Base-by-base conservation (phyloP, 2,113 vertebrate genomes). In the Eulemur macaco region DNA sequence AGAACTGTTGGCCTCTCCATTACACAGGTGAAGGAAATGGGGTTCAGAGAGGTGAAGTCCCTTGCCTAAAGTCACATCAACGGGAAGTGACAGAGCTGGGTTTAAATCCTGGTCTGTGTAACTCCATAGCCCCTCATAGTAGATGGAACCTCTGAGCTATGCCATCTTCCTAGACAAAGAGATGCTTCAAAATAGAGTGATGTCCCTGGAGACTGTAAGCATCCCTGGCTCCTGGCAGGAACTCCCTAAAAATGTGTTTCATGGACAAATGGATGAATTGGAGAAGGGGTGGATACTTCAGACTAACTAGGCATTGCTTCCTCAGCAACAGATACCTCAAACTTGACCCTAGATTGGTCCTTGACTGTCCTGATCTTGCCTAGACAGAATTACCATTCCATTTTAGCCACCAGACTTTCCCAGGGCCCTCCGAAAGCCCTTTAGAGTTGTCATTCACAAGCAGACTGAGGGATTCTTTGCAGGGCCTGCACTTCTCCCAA, bases 11-110 rank as follows among this genome's bases (percentile, higher is more conserved):
- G 10, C 91, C 47, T 96, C 34, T 91, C 23, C 34, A 45, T 78
- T 29, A 87, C 14, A 86, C 69, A 95, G 34, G 69, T n/a, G 37
- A 92, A 66, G 78, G 64, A 89, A 97, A 88, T 74, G 29, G 81
- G 42, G 29, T 63, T 34, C 23, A 76, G 58, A 85, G 71, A 85
- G 21, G 66, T 85, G 25, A 92, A 54, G 42, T 74, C 58, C 42
- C 17, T 92, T 92, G 42, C 50, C 84, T 85, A 80, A 88, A 52
- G 84, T 76, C n/a, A 93, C 8, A 60, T 11, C 76, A 25, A 83
- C 66, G 82, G 52, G 31, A 91, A 93, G 85, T 42, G 29, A 66
- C 42, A 87, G 47, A 39, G n/a, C 63, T 71, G 27, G 39, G 39
- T 85, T 58, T 80, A 45, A 89, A 56, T 42, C 54, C n/a, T 47